phyloP scores from a whole-genome alignment of 2,797 vertebrate genomes.

The Onychomys arenicola region DNA sequence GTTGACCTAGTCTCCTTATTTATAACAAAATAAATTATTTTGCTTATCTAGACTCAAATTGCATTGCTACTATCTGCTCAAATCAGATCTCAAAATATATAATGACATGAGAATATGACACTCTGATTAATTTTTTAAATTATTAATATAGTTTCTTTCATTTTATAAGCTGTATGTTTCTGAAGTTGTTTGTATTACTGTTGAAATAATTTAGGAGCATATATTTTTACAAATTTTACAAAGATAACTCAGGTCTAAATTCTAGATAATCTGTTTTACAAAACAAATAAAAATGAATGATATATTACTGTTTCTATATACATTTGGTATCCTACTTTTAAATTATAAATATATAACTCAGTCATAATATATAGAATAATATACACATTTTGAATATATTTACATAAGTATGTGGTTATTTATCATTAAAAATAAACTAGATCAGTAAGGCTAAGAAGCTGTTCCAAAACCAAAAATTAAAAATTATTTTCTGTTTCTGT shows the following conservation, averaged over 20 bases:
- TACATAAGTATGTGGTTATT: not conserved
- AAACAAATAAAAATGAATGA: not conserved
- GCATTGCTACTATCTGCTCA: not conserved
- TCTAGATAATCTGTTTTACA: too few relatives aligned
- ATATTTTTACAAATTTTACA: not conserved
- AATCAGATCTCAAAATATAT: not conserved
- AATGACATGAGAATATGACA: not conserved
- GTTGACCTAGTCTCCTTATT: too few relatives aligned
- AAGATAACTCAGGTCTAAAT: not conserved
- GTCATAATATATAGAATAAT: not conserved
- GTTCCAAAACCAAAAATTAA: not conserved
- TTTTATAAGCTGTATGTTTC: not conserved
- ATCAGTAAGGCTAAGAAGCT: not conserved
- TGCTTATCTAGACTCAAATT: not conserved
- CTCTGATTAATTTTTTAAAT: not conserved
- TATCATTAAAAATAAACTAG: not conserved
- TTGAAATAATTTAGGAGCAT: not conserved
- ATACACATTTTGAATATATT: not conserved
- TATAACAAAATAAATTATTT: not conserved
- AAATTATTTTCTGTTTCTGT: not conserved
- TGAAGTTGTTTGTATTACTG: not conserved
- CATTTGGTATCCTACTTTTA: not conserved
- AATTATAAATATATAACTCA: not conserved
- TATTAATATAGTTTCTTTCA: not conserved
- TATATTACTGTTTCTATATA: not conserved